phyloP scores from a whole-genome alignment of 2,797 vertebrate species.

The Leptoclinus maculatus region DNA sequence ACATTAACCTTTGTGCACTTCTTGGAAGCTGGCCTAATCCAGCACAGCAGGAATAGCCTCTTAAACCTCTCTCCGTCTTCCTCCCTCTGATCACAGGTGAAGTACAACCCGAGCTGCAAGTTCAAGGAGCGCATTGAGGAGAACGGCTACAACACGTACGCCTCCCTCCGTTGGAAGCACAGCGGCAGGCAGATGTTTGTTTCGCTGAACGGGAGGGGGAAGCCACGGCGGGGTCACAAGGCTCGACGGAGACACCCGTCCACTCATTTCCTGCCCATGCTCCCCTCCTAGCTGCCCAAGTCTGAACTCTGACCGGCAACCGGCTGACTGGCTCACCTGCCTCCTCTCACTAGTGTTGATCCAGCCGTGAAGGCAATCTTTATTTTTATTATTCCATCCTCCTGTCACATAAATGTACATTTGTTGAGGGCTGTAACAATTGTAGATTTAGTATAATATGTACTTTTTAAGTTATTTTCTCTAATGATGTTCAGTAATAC shows the following conservation, averaged over 20 bases:
- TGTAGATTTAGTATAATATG: conserved; percentile 73
- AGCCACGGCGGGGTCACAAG: conserved; percentile 85
- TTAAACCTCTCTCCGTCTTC: conserved; percentile 13
- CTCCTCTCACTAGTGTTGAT: conserved; percentile 46
- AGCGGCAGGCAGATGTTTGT: conserved; percentile 92
- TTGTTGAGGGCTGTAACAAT: conserved; percentile 78
- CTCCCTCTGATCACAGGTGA: conserved; percentile 80
- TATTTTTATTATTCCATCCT: conserved; percentile 63
- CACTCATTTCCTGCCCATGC: conserved; percentile 94
- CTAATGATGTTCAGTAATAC: conserved; percentile 72
- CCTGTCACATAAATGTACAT: conserved; percentile 77
- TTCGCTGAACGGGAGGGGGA: conserved; percentile 88
- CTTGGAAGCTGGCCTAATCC: conserved; percentile 24
- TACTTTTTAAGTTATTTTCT: conserved; percentile 84
- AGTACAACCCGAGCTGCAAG: conserved; percentile 91
- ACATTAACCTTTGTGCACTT: conserved; percentile 42
- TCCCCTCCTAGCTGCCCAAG: conserved; percentile 82
- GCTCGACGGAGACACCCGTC: conserved; percentile 90
- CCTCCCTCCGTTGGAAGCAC: conserved; percentile 90
- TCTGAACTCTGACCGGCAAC: conserved; percentile 55
- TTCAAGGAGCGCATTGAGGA: conserved; percentile 95
- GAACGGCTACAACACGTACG: conserved; percentile 96
- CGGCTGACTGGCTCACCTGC: conserved; percentile 26
- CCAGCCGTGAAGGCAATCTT: conserved; percentile 43
- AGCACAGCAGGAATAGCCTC: conserved; percentile 30